Evolutionary conservation across 2,888 invertebrate species (phyloP), one percentile per base, ranked within the genome.

Genomic region (Lasioglossum figueresi): DNA sequence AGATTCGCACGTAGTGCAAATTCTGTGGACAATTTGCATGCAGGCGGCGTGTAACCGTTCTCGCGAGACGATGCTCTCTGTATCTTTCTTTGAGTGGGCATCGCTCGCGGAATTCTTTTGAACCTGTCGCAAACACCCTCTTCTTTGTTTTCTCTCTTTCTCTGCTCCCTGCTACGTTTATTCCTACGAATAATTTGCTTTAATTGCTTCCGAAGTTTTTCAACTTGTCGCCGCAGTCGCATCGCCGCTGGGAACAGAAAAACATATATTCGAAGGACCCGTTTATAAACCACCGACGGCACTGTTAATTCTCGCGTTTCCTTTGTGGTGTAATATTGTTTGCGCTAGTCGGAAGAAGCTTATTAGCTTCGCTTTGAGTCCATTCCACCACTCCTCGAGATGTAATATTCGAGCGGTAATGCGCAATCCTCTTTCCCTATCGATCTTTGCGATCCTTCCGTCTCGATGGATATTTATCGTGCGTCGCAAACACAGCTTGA

Each of bases 71-170:
- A 73, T 37, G 37, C 4, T 12, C 12, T 37, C 19, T 63, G 72
- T 37, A 56, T 52, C 73, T 82, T 82, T 34, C 68, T 82, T 82
- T 52, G 75, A 82, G 82, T 71, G 56, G 48, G 37, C 31, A 75
- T 79, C 75, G 37, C 31, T 19, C 12, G 23, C 31, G 27, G 43
- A 56, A 45, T 82, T 63, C 72, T 34, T 82, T 82, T 82, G 78
- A 82, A 74, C 78, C 45, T 27, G 40, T 31, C n/a, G 82, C 66
- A 78, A 52, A 66, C 72, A 43, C n/a, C 31, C 31, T 40, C 40
- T 31, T 34, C 63, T 52, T 70, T 74, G 56, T n/a, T n/a, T 16
- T 27, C 16, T 2, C 45, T 74, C 45, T n/a, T 37, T 19, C 31
- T 31, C 31, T 3, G 4, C 48, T n/a, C n/a, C 8, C 16, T 66